Percentiles rank a stretch among this genome's conserved stretches.
phyloP scores from a whole-genome alignment of 2,888 invertebrate genomes.

The Scaptomyza polygonia region DNA sequence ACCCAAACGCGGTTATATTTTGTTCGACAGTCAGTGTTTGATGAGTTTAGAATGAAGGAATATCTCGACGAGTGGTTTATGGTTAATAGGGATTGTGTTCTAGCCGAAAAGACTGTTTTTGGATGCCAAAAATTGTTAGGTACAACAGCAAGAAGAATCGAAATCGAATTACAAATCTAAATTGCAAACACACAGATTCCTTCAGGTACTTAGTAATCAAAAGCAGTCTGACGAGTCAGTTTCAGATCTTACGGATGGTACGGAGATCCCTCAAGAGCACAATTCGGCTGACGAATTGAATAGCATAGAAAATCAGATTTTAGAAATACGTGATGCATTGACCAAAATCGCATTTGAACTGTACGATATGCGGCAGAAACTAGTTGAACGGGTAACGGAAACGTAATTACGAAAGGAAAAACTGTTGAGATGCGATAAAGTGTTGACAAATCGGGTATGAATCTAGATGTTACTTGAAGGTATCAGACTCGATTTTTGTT shows the following conservation, averaged over 20 bases:
- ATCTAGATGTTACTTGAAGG: no score
- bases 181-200: conserved; percentile 2
- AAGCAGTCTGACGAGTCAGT: conserved; percentile 12
- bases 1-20: no score
- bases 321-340: not conserved
- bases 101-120: not conserved
- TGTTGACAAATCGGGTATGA: conserved; percentile 23
- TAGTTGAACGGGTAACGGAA: not conserved
- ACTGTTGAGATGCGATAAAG: conserved; percentile 8
- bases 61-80: conserved; percentile 28
- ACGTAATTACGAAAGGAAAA: not conserved
- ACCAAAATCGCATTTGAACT: conserved; percentile 6
- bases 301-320: not conserved
- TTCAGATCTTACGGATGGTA: not conserved
- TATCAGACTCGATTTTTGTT: no score
- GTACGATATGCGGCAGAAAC: not conserved
- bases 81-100: not conserved
- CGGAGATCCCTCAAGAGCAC: not conserved
- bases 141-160: not conserved
- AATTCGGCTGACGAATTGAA: not conserved
- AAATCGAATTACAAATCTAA: not conserved
- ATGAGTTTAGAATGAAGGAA: conserved; percentile 1
- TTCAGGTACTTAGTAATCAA: conserved; percentile 19
- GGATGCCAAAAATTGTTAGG: conserved; percentile 13
- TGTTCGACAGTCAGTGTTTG: no score